These are phyloP conservation scores for Tychaedon coryphoeus DNA, from an alignment of 2,113 vertebrate genomes.

Conservation along the genomic window DNA sequence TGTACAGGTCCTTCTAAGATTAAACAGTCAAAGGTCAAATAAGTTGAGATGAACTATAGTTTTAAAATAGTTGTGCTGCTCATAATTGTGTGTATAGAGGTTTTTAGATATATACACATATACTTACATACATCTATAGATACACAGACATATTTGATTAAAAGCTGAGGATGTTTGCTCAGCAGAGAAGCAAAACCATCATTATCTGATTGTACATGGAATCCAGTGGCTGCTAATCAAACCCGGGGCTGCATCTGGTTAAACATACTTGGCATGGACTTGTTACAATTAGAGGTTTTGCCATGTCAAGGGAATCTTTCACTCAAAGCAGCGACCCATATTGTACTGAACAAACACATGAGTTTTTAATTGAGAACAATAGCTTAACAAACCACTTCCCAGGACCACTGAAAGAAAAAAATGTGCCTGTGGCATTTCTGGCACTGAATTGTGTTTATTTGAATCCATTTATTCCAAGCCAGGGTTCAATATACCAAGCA, in stretches of 20 bases:
- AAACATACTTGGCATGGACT: conserved; percentile 77
- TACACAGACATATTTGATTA: conserved; percentile 73
- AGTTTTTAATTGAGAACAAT: conserved; percentile 93
- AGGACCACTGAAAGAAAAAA: conserved; percentile 80
- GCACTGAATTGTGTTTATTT: conserved; percentile 75
- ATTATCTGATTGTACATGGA: conserved; percentile 83
- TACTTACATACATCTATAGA: background rate
- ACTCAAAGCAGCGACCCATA: conserved; percentile 82
- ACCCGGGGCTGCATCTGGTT: conserved; percentile 78
- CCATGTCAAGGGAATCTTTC: conserved; percentile 87
- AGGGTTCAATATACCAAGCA: conserved; percentile 62
- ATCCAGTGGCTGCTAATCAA: conserved; percentile 80
- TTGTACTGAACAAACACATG: conserved; percentile 87
- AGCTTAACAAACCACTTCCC: conserved; percentile 86
- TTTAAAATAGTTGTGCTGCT: conserved; percentile 64
- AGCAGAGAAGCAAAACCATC: conserved; percentile 75
- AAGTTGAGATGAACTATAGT: conserved; percentile 72
- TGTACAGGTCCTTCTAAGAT: conserved; percentile 67
- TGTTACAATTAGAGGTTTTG: conserved; percentile 82
- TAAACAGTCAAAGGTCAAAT: conserved; percentile 71
- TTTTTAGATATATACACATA: conserved; percentile 41
- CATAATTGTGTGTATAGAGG: conserved; percentile 49
- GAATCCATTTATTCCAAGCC: conserved; percentile 73
- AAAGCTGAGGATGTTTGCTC: conserved; percentile 74
- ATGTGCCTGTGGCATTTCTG: conserved; percentile 79